phyloP scores from a whole-genome alignment of 2,888 invertebrate species.

The Tanytarsus gracilentus region DNA sequence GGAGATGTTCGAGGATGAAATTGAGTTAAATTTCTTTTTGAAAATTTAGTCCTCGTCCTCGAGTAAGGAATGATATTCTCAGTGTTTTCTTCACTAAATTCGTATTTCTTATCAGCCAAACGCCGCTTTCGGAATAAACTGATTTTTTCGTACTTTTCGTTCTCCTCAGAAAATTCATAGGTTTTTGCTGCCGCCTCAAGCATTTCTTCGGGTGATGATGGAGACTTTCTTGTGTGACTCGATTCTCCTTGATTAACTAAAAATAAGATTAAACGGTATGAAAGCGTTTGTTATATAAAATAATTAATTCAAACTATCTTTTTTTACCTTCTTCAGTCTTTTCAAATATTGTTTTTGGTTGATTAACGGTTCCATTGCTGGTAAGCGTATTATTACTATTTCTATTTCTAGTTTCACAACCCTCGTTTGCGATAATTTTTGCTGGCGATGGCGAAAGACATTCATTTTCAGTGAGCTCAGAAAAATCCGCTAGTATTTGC shows the following conservation, averaged over 20 bases:
- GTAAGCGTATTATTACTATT: neutral
- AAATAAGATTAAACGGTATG: too few species aligned
- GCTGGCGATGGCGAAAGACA: conserved; percentile 38
- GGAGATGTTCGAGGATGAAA: conserved; percentile 34
- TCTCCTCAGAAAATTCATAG: conserved; percentile 78
- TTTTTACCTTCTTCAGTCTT: conserved; percentile 36
- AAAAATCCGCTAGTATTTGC: conserved; percentile 54
- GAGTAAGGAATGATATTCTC: conserved; percentile 51
- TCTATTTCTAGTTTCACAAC: conserved; percentile 15
- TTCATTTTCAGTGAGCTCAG: conserved; percentile 53
- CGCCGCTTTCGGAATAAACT: conserved; percentile 75
- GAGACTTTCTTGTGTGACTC: neutral
- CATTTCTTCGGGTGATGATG: conserved; percentile 18
- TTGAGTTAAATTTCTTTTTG: conserved; percentile 32
- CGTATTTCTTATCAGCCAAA: conserved; percentile 84
- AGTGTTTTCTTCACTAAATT: conserved; percentile 72
- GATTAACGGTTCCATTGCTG: neutral
- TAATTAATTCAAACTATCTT: neutral
- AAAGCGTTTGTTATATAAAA: too few species aligned
- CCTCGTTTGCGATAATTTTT: neutral
- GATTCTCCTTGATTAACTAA: conserved; percentile 34
- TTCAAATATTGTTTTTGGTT: conserved; percentile 30
- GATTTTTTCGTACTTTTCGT: conserved; percentile 76
- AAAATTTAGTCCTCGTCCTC: conserved; percentile 35
- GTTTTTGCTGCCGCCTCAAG: conserved; percentile 55